Evolutionary conservation across 2,113 vertebrate genomes (phyloP).

Genomic region (Podilymbus podiceps): DNA sequence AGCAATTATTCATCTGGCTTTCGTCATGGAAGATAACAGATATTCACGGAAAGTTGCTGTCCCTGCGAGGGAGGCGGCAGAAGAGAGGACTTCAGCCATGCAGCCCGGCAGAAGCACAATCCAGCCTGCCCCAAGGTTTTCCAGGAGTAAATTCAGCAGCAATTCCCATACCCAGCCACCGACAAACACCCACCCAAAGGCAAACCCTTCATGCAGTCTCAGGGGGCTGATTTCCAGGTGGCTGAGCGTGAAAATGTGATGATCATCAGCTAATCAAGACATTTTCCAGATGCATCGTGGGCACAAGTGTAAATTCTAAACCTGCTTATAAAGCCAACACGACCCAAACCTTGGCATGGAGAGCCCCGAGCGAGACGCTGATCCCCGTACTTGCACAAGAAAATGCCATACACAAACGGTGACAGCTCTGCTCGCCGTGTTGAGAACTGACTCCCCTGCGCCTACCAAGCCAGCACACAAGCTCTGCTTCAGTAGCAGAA

Average conservation of each 20-base stretch:
- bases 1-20: slow-evolving; percentile 31
- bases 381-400: not conserved
- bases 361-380: rapidly evolving
- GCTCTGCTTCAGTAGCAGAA: not conserved
- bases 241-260: not conserved
- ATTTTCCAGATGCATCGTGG: not conserved
- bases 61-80: not conserved
- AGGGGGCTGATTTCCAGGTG: not conserved
- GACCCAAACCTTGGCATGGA: rapidly evolving
- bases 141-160: not conserved
- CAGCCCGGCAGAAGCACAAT: not conserved
- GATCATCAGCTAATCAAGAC: not conserved
- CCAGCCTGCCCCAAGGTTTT: not conserved
- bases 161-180: rapidly evolving
- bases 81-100: not conserved
- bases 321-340: not conserved
- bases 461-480: not conserved
- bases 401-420: not conserved
- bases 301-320: not conserved
- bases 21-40: slow-evolving; percentile 2
- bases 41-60: not conserved
- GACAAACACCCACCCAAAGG: not conserved
- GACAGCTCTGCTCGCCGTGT: not conserved
- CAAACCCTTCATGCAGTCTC: not conserved
- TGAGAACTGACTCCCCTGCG: rapidly evolving